These are phyloP conservation scores for Chloebia gouldiae DNA, from an alignment of 2,113 vertebrate genomes.

Conservation along the genomic window DNA sequence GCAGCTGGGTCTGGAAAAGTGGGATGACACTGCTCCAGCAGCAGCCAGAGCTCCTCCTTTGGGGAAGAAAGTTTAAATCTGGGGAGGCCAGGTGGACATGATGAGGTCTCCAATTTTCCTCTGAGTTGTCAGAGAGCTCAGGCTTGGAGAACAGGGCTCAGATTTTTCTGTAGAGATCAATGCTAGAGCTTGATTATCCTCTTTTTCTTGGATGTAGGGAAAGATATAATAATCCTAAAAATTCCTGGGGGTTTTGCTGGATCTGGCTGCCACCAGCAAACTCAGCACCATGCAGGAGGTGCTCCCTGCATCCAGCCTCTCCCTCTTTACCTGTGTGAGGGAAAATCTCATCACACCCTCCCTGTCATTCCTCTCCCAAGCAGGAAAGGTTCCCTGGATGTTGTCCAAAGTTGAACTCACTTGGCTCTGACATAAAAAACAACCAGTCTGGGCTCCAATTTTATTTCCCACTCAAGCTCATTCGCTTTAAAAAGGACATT, in stretches of 20 bases:
- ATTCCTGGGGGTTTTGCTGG: background rate
- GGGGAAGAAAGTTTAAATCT: background rate
- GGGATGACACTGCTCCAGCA: background rate
- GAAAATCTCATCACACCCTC: background rate
- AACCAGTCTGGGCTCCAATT: background rate
- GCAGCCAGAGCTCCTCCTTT: background rate
- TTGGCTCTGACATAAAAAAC: background rate
- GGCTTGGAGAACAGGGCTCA: background rate
- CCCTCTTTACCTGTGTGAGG: background rate
- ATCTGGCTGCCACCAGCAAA: accelerated
- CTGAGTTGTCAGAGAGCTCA: accelerated
- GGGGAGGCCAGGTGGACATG: background rate
- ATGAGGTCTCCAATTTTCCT: background rate
- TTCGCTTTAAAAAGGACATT: background rate
- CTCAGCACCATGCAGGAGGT: background rate
- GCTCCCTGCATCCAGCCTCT: background rate
- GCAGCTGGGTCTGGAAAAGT: background rate
- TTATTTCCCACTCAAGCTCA: background rate
- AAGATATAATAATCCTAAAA: background rate
- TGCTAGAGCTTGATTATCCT: background rate
- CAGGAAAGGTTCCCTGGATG: background rate
- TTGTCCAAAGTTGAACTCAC: background rate
- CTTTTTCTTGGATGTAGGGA: background rate
- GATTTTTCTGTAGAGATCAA: background rate
- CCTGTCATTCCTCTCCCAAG: background rate